These are phyloP conservation scores for Phorcus lineatus DNA, from an alignment of 2,888 invertebrate species.

Conservation along the genomic window DNA sequence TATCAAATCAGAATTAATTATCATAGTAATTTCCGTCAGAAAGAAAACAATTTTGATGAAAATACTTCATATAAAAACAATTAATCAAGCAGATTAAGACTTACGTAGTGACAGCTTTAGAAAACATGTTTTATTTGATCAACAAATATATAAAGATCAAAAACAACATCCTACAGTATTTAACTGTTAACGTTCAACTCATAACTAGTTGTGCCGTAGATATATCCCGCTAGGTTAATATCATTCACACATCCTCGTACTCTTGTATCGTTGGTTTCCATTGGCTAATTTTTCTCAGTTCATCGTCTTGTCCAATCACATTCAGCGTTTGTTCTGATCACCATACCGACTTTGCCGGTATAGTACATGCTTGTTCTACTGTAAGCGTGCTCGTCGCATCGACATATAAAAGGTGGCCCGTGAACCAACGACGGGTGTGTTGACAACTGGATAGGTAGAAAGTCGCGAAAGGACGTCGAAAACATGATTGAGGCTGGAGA, in stretches of 20 bases:
- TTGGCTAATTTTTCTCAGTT: slow-evolving; percentile 52
- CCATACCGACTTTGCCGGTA: slow-evolving; percentile 31
- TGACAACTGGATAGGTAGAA: background rate
- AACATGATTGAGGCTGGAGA: slow-evolving; percentile 2
- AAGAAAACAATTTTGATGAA: no score
- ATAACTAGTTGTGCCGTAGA: background rate
- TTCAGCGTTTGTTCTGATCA: slow-evolving; percentile 11
- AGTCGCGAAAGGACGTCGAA: background rate
- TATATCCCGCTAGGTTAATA: background rate
- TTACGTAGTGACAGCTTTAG: no score
- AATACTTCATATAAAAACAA: no score
- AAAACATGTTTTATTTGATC: no score
- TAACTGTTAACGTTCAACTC: background rate
- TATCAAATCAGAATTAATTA: no score
- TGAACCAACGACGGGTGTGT: background rate
- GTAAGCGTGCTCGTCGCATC: slow-evolving; percentile 21
- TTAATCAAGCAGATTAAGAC: no score
- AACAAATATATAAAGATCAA: no score
- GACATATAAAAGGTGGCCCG: background rate
- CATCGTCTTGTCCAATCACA: slow-evolving; percentile 49
- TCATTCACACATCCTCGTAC: background rate
- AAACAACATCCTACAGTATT: no score
- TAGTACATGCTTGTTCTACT: slow-evolving; percentile 6
- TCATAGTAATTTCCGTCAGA: no score
- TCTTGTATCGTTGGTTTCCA: slow-evolving; percentile 28